Percentiles rank a stretch among this genome's conserved stretches.
Evolutionary conservation across 2,888 invertebrate genomes (phyloP).

Genomic region (Ormyrus nitidulus): DNA sequence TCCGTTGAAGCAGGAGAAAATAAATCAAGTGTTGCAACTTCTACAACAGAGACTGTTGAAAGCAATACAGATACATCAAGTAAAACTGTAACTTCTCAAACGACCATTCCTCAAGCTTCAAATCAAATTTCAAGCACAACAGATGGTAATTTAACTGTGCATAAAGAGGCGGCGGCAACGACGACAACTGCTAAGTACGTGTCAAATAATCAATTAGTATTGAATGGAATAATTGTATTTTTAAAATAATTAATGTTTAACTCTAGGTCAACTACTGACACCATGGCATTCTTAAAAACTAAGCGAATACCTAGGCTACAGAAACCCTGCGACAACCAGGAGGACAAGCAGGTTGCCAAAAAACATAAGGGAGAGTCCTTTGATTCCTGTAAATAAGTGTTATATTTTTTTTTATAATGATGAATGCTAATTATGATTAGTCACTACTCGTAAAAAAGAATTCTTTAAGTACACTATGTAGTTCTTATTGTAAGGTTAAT

Average conservation of each 20-base stretch:
- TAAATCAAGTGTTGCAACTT: constrained; percentile 18
- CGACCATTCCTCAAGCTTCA: constrained; percentile 57
- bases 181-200: constrained; percentile 28
- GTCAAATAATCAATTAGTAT: background rate
- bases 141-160: constrained; percentile 54
- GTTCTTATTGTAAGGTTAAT: constrained; percentile 72
- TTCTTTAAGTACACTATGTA: constrained; percentile 72
- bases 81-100: constrained; percentile 35
- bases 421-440: constrained; percentile 60
- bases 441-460: constrained; percentile 59
- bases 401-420: constrained; percentile 64
- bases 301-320: constrained; percentile 70
- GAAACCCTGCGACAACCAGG: constrained; percentile 66
- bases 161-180: constrained; percentile 40
- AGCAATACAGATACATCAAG: constrained; percentile 31
- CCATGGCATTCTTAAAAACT: constrained; percentile 68
- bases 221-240: constrained; percentile 27
- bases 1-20: constrained; percentile 37
- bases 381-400: constrained; percentile 74
- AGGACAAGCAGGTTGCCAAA: constrained; percentile 66
- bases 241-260: background rate
- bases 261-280: constrained; percentile 66
- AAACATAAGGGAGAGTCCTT: constrained; percentile 71
- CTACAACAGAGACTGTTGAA: constrained; percentile 36
- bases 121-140: constrained; percentile 58